Percentiles rank a stretch among this genome's conserved stretches.
Evolutionary conservation across 2,797 vertebrate species (phyloP).

Genomic region (Myotis vivesi): DNA sequence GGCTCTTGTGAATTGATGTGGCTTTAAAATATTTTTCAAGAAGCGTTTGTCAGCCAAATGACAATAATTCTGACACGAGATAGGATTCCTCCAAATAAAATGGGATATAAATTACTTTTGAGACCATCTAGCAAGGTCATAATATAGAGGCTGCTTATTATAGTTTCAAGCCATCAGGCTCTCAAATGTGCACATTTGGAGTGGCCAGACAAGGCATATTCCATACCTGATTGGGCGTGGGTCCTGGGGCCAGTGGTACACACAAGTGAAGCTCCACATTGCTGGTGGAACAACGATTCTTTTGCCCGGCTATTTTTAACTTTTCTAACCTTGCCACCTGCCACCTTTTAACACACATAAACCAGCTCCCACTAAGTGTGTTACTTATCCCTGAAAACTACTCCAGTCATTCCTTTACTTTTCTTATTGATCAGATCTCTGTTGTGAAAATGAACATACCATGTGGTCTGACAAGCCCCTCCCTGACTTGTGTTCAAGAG

Average conservation of each 20-base stretch:
- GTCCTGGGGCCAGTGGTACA: neutral
- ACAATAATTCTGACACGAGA: constrained; percentile 40
- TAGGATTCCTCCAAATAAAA: constrained; percentile 47
- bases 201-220: neutral
- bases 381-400: neutral
- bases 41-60: constrained; percentile 35
- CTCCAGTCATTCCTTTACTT: neutral
- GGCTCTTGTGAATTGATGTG: constrained; percentile 19
- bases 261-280: fast-evolving
- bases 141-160: neutral
- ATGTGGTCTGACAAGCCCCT: neutral
- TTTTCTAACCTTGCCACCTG: neutral
- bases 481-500: neutral
- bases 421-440: neutral
- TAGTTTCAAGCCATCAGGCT: neutral
- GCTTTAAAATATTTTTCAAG: neutral
- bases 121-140: neutral
- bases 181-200: neutral
- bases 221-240: fast-evolving
- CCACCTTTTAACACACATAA: neutral
- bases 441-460: neutral
- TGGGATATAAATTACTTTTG: constrained; percentile 22
- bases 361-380: neutral
- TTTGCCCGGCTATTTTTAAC: neutral
- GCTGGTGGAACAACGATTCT: neutral